A percentile compares a stretch with the other conserved stretches of the same genome.
phyloP scores from a whole-genome alignment of 1,140 invertebrate genomes.

The Eurosta solidaginis region DNA sequence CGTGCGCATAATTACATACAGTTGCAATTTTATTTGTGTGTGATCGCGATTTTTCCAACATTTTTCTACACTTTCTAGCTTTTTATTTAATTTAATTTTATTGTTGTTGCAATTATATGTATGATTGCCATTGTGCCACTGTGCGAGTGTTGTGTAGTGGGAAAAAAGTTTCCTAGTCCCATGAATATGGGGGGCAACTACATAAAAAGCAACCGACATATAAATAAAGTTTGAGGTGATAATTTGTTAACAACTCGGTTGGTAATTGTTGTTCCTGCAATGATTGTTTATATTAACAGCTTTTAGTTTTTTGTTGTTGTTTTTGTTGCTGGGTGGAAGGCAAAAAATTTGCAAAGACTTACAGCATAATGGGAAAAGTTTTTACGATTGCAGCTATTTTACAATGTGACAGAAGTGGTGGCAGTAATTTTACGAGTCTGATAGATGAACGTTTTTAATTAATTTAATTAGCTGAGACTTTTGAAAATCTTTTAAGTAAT shows the following conservation, averaged over 20 bases:
- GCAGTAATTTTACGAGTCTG: background rate
- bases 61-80: background rate
- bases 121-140: too few species aligned
- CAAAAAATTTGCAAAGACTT: background rate
- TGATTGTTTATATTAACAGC: background rate
- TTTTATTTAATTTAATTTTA: background rate
- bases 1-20: conserved; percentile 19
- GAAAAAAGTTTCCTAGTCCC: background rate
- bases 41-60: conserved; percentile 8
- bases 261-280: background rate
- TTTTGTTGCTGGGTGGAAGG: background rate
- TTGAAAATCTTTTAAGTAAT: background rate
- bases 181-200: background rate
- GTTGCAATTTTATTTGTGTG: conserved; percentile 8
- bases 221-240: conserved; percentile 4
- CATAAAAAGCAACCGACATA: background rate
- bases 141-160: too few species aligned
- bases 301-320: background rate
- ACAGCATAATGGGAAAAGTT: background rate
- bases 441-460: background rate
- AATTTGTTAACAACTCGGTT: conserved; percentile 17
- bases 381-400: background rate
- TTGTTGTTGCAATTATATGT: background rate
- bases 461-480: background rate
- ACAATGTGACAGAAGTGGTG: background rate